Conservation (phyloP, 2,797 vertebrate species). For the Eleutherodactylus coqui region DNA sequence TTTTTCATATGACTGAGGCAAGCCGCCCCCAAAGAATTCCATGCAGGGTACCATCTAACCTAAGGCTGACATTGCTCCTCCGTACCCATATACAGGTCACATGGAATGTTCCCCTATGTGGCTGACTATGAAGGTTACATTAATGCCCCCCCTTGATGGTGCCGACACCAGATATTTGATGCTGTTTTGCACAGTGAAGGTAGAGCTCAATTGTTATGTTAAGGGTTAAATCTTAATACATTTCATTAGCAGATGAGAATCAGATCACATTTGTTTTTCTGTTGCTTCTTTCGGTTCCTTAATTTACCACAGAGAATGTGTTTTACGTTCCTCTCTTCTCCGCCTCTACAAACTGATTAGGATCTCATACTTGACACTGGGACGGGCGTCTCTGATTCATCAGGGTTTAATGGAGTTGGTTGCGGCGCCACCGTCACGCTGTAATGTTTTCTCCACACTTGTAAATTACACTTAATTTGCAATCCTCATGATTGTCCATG, state of each 20-base stretch:
- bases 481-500: conserved; percentile 58
- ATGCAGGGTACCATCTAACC: too few relatives aligned
- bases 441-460: conserved; percentile 61
- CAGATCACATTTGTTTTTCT: conserved; percentile 46
- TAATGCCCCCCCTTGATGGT: not conserved
- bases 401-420: conserved; percentile 35
- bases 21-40: too few relatives aligned
- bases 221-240: conserved; percentile 52
- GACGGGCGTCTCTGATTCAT: conserved; percentile 39
- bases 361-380: conserved; percentile 54
- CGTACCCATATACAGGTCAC: too few relatives aligned
- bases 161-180: not conserved
- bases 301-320: conserved; percentile 59
- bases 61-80: too few relatives aligned
- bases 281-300: conserved; percentile 38
- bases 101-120: too few relatives aligned
- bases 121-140: not conserved
- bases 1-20: too few relatives aligned
- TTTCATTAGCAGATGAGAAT: conserved; percentile 55
- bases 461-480: conserved; percentile 55
- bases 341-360: conserved; percentile 61
- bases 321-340: conserved; percentile 52
- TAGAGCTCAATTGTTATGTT: not conserved
- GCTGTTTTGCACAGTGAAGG: not conserved
- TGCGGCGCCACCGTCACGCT: conserved; percentile 58